Percentiles rank a stretch among this genome's conserved stretches.
Evolutionary conservation across 2,888 invertebrate species (phyloP).

Genomic region (Eupithecia subumbrata): DNA sequence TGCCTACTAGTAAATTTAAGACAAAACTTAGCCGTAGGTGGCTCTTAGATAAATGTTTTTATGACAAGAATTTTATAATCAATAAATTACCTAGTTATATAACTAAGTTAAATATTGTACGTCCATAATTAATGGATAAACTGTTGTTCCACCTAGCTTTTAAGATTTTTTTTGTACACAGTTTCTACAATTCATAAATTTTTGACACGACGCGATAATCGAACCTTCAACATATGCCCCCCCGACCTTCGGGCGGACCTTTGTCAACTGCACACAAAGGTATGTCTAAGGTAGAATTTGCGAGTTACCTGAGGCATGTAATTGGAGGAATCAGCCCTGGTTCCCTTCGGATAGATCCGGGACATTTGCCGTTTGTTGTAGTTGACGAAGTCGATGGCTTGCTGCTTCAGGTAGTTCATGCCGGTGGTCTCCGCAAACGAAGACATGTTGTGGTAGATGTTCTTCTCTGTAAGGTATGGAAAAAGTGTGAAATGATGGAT

Average conservation of each 20-base stretch:
- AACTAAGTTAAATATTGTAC: too few relatives aligned
- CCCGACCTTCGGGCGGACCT: too few relatives aligned
- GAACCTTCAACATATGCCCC: background rate
- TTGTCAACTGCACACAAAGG: background rate
- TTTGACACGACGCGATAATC: too few relatives aligned
- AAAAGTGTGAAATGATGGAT: background rate
- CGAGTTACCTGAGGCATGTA: constrained; percentile 97
- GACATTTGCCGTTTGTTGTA: constrained; percentile 99
- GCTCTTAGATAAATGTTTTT: too few relatives aligned
- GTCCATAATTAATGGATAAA: too few relatives aligned
- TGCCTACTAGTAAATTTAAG: too few relatives aligned
- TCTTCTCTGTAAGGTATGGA: constrained; percentile 87
- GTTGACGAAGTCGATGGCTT: constrained; percentile 99
- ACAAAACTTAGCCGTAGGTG: too few relatives aligned
- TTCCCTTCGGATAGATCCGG: constrained; percentile 99
- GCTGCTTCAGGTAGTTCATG: constrained; percentile 96
- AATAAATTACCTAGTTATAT: too few relatives aligned
- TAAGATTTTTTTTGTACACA: too few relatives aligned
- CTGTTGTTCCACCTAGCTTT: too few relatives aligned
- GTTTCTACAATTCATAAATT: too few relatives aligned
- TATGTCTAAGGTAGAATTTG: background rate
- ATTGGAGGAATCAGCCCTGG: constrained; percentile 99
- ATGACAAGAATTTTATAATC: too few relatives aligned
- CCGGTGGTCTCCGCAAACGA: constrained; percentile 99
- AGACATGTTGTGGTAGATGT: constrained; percentile 99